Base-by-base conservation (phyloP, 2,113 vertebrate species). In the Dicerorhinus sumatrensis region DNA sequence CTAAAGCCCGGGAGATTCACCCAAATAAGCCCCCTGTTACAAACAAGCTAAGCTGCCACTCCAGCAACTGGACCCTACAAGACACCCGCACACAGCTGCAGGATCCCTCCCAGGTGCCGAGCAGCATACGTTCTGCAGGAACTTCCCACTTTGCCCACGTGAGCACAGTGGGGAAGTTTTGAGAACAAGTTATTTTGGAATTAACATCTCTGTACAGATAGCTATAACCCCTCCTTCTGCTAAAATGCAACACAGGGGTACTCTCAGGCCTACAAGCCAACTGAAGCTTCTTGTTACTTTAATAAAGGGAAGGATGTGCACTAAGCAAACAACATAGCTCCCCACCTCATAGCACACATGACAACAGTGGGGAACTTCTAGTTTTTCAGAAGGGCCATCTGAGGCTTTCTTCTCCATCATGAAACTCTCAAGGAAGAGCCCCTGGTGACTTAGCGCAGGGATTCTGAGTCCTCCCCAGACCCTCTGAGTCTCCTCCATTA, bases 181-280 rank as follows among this genome's bases (percentile, higher is more conserved):
- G 36, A 92, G 80, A 97, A 85, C 65, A 81, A 39, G 27, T 79
- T 58, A 94, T 73, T 96, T 77, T 77, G 36, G 81, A 96, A 91
- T 62, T 56, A 72, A 88, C 29, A 21, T 18, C 51, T 85, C 48
- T 67, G 14, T 54, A 51, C 51, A 46, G 25, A 29, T 46, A 72
- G 62, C 39, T 76, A 79, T 33, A 93, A 72, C 16, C 46, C 81
- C 51, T 48, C 62, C 56, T 54, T 73, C 31, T 67, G 27, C 51
- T 42, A 33, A 89, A 95, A 86, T 42, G 46, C 62, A 90, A 89
- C 63, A 67, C 65, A 79, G 58, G 81, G 72, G 33, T 51, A 83
- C 12, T 60, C 25, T n/a, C 9, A 31, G 16, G 56, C 48, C 67
- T 67, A 63, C 14, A 42, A 60, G 73, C 27, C n/a, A 89, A 85